Percentiles rank a stretch among this genome's conserved stretches.
These are phyloP conservation scores for Lepus europaeus DNA, from an alignment of 2,113 vertebrate species.

Conservation along the genomic window DNA sequence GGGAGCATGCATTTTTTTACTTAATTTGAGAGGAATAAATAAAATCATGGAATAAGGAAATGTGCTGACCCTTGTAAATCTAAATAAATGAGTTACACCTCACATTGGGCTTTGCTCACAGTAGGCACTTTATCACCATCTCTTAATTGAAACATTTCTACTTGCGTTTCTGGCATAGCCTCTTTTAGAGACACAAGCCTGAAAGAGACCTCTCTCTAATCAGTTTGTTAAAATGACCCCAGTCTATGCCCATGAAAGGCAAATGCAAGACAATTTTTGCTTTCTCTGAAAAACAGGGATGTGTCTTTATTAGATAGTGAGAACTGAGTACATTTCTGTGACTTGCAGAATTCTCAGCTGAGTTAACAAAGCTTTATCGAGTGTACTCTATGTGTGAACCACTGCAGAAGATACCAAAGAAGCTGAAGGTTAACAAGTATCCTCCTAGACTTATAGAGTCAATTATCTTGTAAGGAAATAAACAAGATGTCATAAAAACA, in stretches of 20 bases:
- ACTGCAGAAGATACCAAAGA: not conserved
- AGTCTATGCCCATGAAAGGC: not conserved
- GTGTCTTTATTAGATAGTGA: not conserved
- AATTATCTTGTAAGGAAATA: not conserved
- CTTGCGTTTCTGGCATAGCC: not conserved
- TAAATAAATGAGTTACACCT: not conserved
- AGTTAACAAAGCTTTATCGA: not conserved
- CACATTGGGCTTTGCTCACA: not conserved
- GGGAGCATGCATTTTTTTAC: not conserved
- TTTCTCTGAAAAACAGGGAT: not conserved
- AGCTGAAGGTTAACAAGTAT: not conserved
- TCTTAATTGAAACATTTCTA: not conserved
- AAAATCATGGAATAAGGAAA: not conserved
- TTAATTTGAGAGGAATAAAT: not conserved
- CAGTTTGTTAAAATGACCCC: not conserved
- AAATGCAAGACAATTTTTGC: not conserved
- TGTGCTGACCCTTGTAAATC: not conserved
- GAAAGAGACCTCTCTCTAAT: not conserved
- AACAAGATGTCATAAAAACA: not conserved
- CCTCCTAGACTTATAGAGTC: not conserved
- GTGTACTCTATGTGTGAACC: not conserved
- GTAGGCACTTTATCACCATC: not conserved
- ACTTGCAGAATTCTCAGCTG: not conserved
- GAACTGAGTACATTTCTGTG: not conserved
- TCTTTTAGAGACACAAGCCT: not conserved